A percentile compares a stretch with the other conserved stretches of the same genome.
Evolutionary conservation across 2,888 invertebrate species (phyloP).

Genomic region (Pecten maximus): DNA sequence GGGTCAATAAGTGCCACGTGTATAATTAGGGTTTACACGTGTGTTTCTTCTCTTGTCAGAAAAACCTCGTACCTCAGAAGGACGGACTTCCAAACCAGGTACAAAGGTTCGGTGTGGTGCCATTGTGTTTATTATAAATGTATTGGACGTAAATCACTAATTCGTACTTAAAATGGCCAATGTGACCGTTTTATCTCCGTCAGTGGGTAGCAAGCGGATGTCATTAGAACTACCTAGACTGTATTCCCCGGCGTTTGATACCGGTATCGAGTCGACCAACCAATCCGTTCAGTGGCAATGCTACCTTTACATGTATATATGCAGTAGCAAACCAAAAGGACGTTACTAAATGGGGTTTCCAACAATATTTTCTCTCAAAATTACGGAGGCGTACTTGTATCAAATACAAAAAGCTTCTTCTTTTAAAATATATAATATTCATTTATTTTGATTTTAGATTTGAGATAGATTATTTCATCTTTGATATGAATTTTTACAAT

Average conservation of each 20-base stretch:
- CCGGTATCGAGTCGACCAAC: neutral
- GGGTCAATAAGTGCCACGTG: neutral
- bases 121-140: neutral
- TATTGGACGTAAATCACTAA: neutral
- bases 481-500: too few species aligned
- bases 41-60: neutral
- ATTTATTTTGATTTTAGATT: too few species aligned
- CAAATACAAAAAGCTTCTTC: too few species aligned
- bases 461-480: too few species aligned
- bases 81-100: neutral
- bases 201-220: neutral
- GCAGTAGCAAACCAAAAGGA: neutral
- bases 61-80: neutral
- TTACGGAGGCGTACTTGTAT: neutral
- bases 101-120: neutral
- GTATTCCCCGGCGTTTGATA: neutral
- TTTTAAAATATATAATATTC: too few species aligned
- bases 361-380: neutral
- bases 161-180: neutral
- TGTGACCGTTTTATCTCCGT: neutral
- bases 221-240: neutral
- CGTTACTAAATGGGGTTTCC: neutral
- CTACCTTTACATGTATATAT: neutral
- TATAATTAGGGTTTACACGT: neutral
- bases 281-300: too few species aligned